Conservation (phyloP, 1,140 invertebrate genomes). For the Apis florea region DNA sequence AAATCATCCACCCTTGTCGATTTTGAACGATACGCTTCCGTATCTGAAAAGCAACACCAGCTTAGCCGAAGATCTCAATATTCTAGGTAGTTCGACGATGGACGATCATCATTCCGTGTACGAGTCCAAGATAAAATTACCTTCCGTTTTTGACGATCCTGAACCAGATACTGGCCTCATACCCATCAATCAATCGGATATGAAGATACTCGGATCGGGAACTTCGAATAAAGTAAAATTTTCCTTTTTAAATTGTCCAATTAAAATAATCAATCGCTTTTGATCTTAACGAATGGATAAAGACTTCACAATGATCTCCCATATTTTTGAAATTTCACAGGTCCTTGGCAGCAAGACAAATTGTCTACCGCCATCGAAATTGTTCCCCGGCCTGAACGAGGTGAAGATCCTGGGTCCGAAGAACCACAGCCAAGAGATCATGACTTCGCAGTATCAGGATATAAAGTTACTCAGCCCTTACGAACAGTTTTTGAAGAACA, state of each 20-base stretch:
- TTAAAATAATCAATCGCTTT: neutral
- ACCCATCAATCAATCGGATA: constrained; percentile 56
- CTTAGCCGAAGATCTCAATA: constrained; percentile 65
- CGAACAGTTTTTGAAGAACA: constrained; percentile 67
- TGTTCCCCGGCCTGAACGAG: constrained; percentile 55
- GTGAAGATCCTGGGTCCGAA: constrained; percentile 70
- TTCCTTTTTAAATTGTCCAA: neutral
- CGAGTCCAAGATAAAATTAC: constrained; percentile 62
- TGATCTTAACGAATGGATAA: neutral
- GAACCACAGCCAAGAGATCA: constrained; percentile 54
- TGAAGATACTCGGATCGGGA: constrained; percentile 58
- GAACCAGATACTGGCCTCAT: constrained; percentile 60
- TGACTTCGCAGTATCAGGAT: constrained; percentile 66
- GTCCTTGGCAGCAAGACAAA: constrained; percentile 21
- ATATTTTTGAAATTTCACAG: constrained; percentile 10
- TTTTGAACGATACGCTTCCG: constrained; percentile 62
- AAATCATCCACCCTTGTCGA: constrained; percentile 56
- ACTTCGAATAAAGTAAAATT: constrained; percentile 44
- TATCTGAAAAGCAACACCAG: constrained; percentile 64
- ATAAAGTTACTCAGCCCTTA: constrained; percentile 67
- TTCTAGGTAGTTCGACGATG: constrained; percentile 53
- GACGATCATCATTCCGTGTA: constrained; percentile 64
- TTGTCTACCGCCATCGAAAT: constrained; percentile 25
- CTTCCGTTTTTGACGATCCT: constrained; percentile 65
- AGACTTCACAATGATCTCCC: too few relatives aligned